Evolutionary conservation across 2,888 invertebrate genomes (phyloP).

Genomic region (Schizaphis graminum): DNA sequence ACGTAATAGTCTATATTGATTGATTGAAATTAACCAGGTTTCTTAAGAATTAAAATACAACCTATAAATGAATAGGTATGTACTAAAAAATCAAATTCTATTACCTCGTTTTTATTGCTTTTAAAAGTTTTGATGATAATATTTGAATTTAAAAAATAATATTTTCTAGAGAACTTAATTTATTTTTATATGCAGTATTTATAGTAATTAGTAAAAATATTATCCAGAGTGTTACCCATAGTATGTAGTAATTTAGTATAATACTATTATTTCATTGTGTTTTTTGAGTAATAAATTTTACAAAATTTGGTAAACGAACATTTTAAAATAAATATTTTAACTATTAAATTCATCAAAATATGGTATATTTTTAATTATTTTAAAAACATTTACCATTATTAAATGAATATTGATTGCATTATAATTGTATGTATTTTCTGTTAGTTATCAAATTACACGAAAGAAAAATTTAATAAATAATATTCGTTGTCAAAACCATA

Average conservation of each 20-base stretch:
- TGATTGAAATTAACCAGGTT: slow-evolving; percentile 32
- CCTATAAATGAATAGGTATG: neutral
- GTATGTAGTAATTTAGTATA: neutral
- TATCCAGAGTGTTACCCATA: neutral
- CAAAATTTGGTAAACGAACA: neutral
- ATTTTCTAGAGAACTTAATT: neutral
- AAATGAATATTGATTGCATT: slow-evolving; percentile 16
- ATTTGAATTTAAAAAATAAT: neutral
- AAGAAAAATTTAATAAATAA: slow-evolving; percentile 32
- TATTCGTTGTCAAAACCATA: neutral
- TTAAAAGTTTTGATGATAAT: neutral
- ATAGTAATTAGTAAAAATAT: neutral
- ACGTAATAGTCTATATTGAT: slow-evolving; percentile 15
- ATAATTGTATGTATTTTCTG: neutral
- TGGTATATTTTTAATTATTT: neutral
- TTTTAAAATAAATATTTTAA: neutral
- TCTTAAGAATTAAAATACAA: neutral
- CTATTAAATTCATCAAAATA: neutral
- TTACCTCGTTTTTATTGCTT: neutral
- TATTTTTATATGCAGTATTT: neutral
- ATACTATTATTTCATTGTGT: neutral
- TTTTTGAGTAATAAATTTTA: neutral
- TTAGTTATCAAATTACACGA: neutral
- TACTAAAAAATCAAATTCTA: neutral
- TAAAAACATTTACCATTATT: neutral